phyloP scores from a whole-genome alignment of 2,113 vertebrate genomes.

The Paracanthobrama guichenoti region DNA sequence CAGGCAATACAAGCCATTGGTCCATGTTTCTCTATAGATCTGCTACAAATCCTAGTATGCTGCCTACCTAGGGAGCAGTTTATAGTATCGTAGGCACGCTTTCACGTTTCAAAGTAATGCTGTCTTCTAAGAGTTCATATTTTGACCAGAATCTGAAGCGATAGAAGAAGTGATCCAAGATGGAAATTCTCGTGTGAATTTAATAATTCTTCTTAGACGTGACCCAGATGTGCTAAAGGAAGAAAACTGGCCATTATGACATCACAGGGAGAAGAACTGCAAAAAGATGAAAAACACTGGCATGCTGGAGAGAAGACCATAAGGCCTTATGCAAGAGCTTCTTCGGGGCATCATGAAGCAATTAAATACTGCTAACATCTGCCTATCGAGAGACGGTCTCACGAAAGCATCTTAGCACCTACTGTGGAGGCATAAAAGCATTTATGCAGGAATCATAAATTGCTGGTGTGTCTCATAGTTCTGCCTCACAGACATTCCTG shows the following conservation, averaged over 20 bases:
- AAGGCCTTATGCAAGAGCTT: too few relatives aligned
- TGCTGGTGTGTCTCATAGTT: background rate
- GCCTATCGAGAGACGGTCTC: background rate
- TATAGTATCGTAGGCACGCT: background rate
- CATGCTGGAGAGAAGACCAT: background rate
- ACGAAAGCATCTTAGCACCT: background rate
- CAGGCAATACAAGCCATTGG: too few relatives aligned
- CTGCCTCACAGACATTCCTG: background rate
- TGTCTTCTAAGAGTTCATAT: too few relatives aligned
- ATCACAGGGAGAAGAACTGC: background rate
- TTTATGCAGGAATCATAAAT: background rate
- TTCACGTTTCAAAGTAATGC: too few relatives aligned
- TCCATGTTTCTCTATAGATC: background rate
- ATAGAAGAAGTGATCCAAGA: too few relatives aligned
- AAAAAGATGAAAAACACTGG: background rate
- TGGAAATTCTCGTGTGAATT: too few relatives aligned
- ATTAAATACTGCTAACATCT: background rate
- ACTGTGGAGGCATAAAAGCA: background rate
- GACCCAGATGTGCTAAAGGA: too few relatives aligned
- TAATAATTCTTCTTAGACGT: too few relatives aligned
- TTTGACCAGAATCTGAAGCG: too few relatives aligned
- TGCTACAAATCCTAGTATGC: background rate
- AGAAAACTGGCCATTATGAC: background rate
- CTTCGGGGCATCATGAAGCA: background rate
- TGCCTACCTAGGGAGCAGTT: background rate